phyloP scores from a whole-genome alignment of 2,888 invertebrate species.

The Leucoma salicis region DNA sequence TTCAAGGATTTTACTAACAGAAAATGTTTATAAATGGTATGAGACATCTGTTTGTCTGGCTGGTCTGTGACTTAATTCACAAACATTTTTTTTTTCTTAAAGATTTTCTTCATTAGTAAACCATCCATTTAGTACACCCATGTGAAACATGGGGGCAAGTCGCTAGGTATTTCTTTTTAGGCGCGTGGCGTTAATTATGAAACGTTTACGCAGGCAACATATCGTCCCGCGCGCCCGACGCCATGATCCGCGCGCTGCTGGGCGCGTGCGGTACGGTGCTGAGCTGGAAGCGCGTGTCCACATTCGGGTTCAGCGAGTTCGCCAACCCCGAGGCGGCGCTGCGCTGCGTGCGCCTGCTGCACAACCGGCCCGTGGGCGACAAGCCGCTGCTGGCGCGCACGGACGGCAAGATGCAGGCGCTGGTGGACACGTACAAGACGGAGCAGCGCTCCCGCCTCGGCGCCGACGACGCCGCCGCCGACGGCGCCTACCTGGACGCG shows the following conservation, averaged over 20 bases:
- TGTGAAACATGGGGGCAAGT: too few relatives aligned
- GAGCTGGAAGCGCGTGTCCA: conserved; percentile 98
- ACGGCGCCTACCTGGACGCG: conserved; percentile 89
- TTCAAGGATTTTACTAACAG: too few relatives aligned
- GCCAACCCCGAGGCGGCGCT: conserved; percentile 96
- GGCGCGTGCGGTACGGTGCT: conserved; percentile 96
- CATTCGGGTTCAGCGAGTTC: conserved; percentile 99
- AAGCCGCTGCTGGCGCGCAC: conserved; percentile 97
- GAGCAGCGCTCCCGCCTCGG: conserved; percentile 56
- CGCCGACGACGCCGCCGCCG: conserved; percentile 75
- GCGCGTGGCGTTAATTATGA: too few relatives aligned
- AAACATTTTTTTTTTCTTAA: too few relatives aligned
- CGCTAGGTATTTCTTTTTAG: too few relatives aligned
- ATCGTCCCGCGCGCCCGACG: conserved; percentile 96
- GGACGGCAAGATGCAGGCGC: conserved; percentile 97
- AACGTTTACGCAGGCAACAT: conserved; percentile 80
- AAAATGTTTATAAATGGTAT: too few relatives aligned
- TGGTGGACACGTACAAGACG: conserved; percentile 95
- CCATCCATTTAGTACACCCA: too few relatives aligned
- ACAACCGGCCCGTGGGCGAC: conserved; percentile 95
- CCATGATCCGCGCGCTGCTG: conserved; percentile 95
- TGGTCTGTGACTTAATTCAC: too few relatives aligned
- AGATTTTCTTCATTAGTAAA: too few relatives aligned
- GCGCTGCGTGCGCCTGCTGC: conserved; percentile 94
- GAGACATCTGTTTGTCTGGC: too few relatives aligned